Conservation (phyloP, 2,797 vertebrate species). For the Cyprinella venusta region DNA sequence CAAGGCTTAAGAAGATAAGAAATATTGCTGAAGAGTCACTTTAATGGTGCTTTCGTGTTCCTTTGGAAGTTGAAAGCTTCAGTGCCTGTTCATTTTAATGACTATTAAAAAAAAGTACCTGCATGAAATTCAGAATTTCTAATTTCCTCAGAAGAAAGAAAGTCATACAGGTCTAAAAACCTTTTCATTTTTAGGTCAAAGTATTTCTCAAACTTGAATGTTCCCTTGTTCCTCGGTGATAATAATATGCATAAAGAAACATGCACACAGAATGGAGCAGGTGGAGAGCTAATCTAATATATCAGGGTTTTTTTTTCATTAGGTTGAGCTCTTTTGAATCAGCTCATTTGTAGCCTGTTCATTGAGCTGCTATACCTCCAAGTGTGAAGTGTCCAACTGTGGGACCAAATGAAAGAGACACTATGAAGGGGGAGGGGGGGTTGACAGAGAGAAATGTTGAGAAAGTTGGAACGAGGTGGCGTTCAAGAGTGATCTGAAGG, state of each 20-base stretch:
- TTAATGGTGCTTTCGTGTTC: neutral
- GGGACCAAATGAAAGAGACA: conserved; percentile 50
- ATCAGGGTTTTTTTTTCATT: conserved; percentile 56
- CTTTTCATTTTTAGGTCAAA: neutral
- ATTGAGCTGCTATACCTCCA: conserved; percentile 76
- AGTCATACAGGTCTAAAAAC: neutral
- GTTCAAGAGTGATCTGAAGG: conserved; percentile 24
- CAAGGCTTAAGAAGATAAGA: neutral
- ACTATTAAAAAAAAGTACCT: neutral
- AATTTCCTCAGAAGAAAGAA: neutral
- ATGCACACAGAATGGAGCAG: conserved; percentile 69
- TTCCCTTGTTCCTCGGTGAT: neutral
- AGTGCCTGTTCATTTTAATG: neutral
- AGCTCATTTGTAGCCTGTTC: conserved; percentile 75
- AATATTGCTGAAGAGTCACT: neutral
- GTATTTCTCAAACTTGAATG: neutral
- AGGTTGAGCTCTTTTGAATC: conserved; percentile 75
- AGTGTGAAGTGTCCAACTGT: conserved; percentile 71
- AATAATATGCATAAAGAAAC: conserved; percentile 45
- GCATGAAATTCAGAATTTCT: neutral
- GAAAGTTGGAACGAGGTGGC: conserved; percentile 34
- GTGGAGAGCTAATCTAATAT: conserved; percentile 78
- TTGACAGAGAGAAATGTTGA: conserved; percentile 34
- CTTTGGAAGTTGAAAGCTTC: neutral
- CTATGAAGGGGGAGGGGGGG: conserved; percentile 32